These are phyloP conservation scores for Selene dorsalis DNA, from an alignment of 2,797 vertebrate species.

Conservation along the genomic window DNA sequence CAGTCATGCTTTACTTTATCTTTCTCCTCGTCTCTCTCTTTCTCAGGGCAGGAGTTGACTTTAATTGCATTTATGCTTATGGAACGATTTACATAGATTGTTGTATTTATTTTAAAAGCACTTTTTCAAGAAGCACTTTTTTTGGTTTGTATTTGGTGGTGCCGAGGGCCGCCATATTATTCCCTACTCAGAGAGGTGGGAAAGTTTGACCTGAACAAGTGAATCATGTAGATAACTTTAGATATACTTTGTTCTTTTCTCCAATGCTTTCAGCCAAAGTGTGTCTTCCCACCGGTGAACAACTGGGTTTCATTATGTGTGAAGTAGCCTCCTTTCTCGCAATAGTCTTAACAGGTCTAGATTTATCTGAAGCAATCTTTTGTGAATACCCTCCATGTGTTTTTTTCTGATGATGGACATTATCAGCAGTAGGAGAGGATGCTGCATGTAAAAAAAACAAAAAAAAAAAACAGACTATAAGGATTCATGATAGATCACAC, in stretches of 20 bases:
- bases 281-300: constrained; percentile 73
- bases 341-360: constrained; percentile 38
- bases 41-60: constrained; percentile 77
- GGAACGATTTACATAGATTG: constrained; percentile 56
- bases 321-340: constrained; percentile 60
- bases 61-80: constrained; percentile 57
- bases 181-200: constrained; percentile 52
- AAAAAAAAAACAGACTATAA: constrained; percentile 43
- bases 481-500: constrained; percentile 44
- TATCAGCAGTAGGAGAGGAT: constrained; percentile 35
- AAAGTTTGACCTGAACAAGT: constrained; percentile 69
- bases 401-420: background rate
- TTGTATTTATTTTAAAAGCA: constrained; percentile 76
- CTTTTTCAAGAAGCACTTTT: constrained; percentile 74
- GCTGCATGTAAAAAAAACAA: constrained; percentile 22
- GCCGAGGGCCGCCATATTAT: constrained; percentile 27
- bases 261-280: constrained; percentile 80
- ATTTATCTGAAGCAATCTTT: constrained; percentile 38
- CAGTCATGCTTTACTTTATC: constrained; percentile 59
- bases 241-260: constrained; percentile 36
- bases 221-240: constrained; percentile 67
- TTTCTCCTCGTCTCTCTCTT: constrained; percentile 68
- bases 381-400: constrained; percentile 40
- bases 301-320: constrained; percentile 67
- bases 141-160: constrained; percentile 59